Evolutionary conservation across 2,797 vertebrate species (phyloP).

Genomic region (Agapornis canus): DNA sequence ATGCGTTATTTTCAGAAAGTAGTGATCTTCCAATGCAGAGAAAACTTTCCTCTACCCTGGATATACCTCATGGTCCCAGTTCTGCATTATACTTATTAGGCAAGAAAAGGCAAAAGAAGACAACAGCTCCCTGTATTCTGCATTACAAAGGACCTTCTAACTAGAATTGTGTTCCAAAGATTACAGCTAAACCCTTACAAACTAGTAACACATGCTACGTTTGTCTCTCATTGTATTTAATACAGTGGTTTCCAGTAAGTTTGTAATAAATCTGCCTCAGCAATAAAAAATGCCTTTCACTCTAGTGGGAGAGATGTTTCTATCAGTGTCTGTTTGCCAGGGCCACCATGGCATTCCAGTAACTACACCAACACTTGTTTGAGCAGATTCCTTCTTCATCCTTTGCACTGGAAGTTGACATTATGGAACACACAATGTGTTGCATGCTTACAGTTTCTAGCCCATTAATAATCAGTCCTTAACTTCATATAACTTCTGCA

Average conservation of each 20-base stretch:
- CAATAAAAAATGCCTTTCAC: background rate
- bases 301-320: background rate
- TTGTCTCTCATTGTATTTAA: background rate
- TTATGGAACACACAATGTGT: fast-evolving
- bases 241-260: background rate
- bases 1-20: background rate
- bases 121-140: background rate
- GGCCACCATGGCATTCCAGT: background rate
- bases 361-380: background rate
- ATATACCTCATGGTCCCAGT: background rate
- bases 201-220: fast-evolving
- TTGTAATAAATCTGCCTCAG: background rate
- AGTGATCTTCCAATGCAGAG: background rate
- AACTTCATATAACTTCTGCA: background rate
- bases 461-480: background rate
- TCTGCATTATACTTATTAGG: background rate
- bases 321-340: background rate
- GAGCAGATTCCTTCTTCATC: background rate
- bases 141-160: background rate
- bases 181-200: background rate
- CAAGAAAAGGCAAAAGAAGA: background rate
- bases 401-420: background rate
- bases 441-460: background rate
- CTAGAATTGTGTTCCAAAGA: background rate
- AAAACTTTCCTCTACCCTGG: background rate